Percentiles rank a stretch among this genome's conserved stretches.
phyloP scores from a whole-genome alignment of 2,113 vertebrate genomes.

The Chaetops frenatus region DNA sequence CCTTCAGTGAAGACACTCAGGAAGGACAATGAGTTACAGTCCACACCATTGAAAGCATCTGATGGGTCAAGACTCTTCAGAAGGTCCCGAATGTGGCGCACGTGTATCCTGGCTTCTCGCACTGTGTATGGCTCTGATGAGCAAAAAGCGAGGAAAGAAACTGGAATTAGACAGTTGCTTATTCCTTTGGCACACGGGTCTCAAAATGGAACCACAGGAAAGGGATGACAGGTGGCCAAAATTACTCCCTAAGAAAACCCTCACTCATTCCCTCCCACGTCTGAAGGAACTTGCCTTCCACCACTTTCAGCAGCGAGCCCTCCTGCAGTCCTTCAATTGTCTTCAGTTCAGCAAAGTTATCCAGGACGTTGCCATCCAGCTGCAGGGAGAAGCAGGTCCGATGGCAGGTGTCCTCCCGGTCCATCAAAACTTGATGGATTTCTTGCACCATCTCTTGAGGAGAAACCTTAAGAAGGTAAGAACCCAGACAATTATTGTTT shows the following conservation, averaged over 20 bases:
- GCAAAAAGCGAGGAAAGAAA: not conserved
- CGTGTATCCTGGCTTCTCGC: conserved; percentile 95
- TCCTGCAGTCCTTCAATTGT: conserved; percentile 96
- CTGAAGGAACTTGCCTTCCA: conserved; percentile 82
- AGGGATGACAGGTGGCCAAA: not conserved
- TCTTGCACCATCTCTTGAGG: conserved; percentile 99
- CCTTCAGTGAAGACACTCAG: conserved; percentile 95
- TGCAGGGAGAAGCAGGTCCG: conserved; percentile 98
- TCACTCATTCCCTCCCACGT: not conserved
- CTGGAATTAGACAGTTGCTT: not conserved
- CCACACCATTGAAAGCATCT: conserved; percentile 95
- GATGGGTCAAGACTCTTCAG: conserved; percentile 96
- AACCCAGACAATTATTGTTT: not conserved
- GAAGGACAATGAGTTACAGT: conserved; percentile 97
- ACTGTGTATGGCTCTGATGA: conserved; percentile 91
- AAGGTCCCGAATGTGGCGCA: conserved; percentile 95
- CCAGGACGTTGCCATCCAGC: conserved; percentile 93
- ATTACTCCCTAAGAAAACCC: not conserved
- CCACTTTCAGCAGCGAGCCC: conserved; percentile 90
- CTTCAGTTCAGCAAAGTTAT: conserved; percentile 97
- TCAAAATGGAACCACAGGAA: not conserved
- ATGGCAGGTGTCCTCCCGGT: conserved; percentile 95
- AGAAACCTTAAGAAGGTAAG: conserved; percentile 80
- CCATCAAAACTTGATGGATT: conserved; percentile 98
- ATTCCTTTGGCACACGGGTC: not conserved